A percentile compares a stretch with the other conserved stretches of the same genome.
Conservation (phyloP, 1,140 invertebrate species). For the Drosophila neocordata region DNA sequence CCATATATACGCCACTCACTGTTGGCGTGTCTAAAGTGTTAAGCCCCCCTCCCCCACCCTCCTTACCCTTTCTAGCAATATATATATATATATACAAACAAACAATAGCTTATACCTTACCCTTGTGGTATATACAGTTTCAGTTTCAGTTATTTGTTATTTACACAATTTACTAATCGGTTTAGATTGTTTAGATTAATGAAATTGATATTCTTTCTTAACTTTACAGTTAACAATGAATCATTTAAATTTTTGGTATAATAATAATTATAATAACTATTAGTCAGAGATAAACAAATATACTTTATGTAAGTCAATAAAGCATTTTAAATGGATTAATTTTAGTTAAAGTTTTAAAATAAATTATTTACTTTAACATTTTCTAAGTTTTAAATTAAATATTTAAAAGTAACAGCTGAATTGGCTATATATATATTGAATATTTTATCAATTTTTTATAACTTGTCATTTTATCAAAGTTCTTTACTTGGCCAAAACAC, state of each 20-base stretch:
- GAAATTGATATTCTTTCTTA: slow-evolving; percentile 29
- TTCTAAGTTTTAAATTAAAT: too few relatives aligned
- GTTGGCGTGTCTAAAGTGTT: slow-evolving; percentile 33
- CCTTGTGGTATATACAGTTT: slow-evolving; percentile 17
- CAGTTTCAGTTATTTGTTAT: slow-evolving; percentile 43
- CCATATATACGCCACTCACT: slow-evolving; percentile 33
- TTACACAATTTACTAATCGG: slow-evolving; percentile 51
- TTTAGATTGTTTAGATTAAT: slow-evolving; percentile 47
- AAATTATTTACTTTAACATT: too few relatives aligned
- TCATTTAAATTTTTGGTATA: background rate
- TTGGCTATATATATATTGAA: background rate
- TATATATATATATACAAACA: too few relatives aligned
- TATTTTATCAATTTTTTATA: background rate
- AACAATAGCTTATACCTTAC: too few relatives aligned
- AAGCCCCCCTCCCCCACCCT: background rate
- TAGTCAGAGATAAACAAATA: too few relatives aligned
- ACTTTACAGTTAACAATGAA: background rate
- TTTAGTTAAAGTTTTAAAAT: too few relatives aligned
- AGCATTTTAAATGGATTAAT: too few relatives aligned
- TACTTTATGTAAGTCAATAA: too few relatives aligned
- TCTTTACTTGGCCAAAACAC: too few relatives aligned
- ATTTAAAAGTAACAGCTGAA: too few relatives aligned
- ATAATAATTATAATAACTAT: too few relatives aligned
- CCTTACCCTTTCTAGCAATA: background rate
- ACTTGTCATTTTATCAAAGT: slow-evolving; percentile 2